A percentile compares a stretch with the other conserved stretches of the same genome.
Conservation (phyloP, 2,888 invertebrate genomes). For the Papilio elwesi region DNA sequence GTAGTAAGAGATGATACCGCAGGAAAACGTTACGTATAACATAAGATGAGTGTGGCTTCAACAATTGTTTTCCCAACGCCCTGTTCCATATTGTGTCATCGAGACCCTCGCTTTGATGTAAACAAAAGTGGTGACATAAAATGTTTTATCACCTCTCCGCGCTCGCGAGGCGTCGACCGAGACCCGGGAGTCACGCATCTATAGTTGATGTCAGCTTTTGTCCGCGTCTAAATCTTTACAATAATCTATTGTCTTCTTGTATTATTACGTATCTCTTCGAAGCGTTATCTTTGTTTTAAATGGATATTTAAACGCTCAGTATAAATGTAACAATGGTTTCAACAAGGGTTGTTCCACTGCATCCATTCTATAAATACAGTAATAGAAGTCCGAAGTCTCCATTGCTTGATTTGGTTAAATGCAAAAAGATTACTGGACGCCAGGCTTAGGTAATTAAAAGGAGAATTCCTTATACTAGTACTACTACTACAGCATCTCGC, state of each 20-base stretch:
- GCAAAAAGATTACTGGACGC: too few relatives aligned
- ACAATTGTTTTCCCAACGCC: conserved; percentile 56
- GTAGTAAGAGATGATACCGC: conserved; percentile 28
- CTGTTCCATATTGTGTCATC: conserved; percentile 58
- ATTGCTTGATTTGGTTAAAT: too few relatives aligned
- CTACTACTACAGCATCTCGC: too few relatives aligned
- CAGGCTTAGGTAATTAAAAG: too few relatives aligned
- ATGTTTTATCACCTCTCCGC: conserved; percentile 69
- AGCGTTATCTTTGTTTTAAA: too few relatives aligned
- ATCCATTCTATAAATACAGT: too few relatives aligned
- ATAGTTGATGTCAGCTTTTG: conserved; percentile 12
- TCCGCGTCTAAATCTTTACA: not conserved
- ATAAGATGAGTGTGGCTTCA: conserved; percentile 47
- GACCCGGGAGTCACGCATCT: conserved; percentile 22
- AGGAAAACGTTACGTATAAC: conserved; percentile 58
- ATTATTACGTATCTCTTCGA: too few relatives aligned
- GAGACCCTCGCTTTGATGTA: conserved; percentile 64
- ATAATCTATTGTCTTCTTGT: not conserved
- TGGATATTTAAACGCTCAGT: too few relatives aligned
- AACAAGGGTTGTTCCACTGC: too few relatives aligned
- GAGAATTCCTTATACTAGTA: too few relatives aligned
- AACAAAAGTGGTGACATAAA: conserved; percentile 74
- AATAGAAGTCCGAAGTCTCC: too few relatives aligned
- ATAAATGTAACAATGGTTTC: too few relatives aligned
- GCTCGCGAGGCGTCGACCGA: conserved; percentile 48